These are phyloP conservation scores for Elaphurus davidianus DNA, from an alignment of 2,113 vertebrate species.

Conservation along the genomic window DNA sequence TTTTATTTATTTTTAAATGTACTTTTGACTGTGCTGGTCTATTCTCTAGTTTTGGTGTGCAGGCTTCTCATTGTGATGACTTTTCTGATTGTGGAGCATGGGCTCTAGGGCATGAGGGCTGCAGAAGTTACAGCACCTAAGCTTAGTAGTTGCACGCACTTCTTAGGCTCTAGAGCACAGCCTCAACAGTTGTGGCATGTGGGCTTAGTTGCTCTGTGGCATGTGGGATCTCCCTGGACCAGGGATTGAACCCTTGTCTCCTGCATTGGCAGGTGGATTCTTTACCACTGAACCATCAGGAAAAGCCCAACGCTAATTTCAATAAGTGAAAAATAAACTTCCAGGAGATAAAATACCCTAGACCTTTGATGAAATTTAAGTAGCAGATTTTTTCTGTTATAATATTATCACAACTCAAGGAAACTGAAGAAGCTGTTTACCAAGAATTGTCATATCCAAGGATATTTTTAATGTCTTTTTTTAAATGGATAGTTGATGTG, in stretches of 20 bases:
- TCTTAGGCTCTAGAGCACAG: not conserved
- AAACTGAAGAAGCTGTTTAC: slow-evolving; percentile 32
- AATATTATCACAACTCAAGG: slow-evolving; percentile 17
- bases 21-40: not conserved
- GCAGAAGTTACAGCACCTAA: not conserved
- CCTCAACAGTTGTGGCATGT: not conserved
- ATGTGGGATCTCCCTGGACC: not conserved
- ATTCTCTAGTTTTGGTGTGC: not conserved
- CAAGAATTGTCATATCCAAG: not conserved
- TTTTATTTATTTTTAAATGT: not conserved
- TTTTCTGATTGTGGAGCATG: not conserved
- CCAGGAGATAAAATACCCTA: not conserved
- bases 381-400: not conserved
- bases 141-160: not conserved
- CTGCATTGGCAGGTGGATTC: not conserved
- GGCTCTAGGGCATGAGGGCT: not conserved
- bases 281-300: not conserved
- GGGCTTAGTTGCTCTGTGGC: not conserved
- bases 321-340: slow-evolving; percentile 3
- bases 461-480: slow-evolving; percentile 51
- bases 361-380: not conserved
- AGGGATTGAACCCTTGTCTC: not conserved
- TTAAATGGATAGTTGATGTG: not conserved
- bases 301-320: not conserved
- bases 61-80: not conserved